Evolutionary conservation across 2,113 vertebrate genomes (phyloP), one percentile per base, ranked within the genome.

Genomic region (Thunnus maccoyii): DNA sequence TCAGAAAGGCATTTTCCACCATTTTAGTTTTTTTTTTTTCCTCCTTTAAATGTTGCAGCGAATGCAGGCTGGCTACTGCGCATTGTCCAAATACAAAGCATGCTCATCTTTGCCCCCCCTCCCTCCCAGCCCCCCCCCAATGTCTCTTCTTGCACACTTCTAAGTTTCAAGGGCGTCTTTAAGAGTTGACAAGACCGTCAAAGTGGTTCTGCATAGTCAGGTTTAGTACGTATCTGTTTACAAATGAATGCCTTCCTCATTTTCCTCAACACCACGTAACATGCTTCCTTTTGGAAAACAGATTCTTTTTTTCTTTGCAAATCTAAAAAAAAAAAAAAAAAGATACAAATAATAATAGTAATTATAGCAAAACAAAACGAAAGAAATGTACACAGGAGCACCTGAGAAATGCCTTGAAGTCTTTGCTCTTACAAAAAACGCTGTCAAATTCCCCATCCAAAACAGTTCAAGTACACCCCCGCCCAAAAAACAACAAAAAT

Each of bases 371-470:
- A 80, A 86, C 74, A 71, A 84, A 90, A 57, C 5, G 7, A 87
- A 91, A 88, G 83, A 94, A 94, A 94, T 93, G 93, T 94, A 94
- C 95, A 96, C 94, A 93, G 85, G 93, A 97, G 93, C 94, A 98
- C 98, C 98, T 99, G 97, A 99, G 97, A 98, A 98, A 97, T 87
- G 95, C 93, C 89, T 95, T 94, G 92, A 95, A 96, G 95, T 94
- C 88, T 93, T 93, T 94, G 89, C 89, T 89, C 86, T 93, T 91
- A 92, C 74, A 88, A 76, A 79, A 84, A 83, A 86, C 48, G 85
- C 80, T 60, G 63, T 92, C 94, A 96, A 95, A 94, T 88, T 93
- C 95, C 95, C 95, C 92, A 87, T 95, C 95, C 96, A 82, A 92
- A 97, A 91, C 86, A 95, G 95, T 97, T 97, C 96, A 97, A 98